Conservation (phyloP, 2,888 invertebrate genomes). For the Adelphocoris suturalis region DNA sequence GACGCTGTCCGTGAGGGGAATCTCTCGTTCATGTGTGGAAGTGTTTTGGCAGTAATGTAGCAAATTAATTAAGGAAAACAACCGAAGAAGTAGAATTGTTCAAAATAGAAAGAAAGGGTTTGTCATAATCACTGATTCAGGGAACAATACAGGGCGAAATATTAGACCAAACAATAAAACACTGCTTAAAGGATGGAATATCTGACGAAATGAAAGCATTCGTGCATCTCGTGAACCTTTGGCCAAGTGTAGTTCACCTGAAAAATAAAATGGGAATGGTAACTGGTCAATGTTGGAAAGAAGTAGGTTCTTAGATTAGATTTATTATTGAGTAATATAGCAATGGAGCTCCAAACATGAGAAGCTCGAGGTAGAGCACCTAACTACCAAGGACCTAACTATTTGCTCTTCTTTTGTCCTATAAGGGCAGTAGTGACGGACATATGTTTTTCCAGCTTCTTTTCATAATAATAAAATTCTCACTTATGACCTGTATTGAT, state of each 20-base stretch:
- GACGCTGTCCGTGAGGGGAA: no score
- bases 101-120: background rate
- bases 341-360: no score
- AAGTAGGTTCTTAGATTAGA: no score
- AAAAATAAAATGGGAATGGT: background rate
- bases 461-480: no score
- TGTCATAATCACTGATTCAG: background rate
- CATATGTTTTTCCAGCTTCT: no score
- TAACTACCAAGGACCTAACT: no score
- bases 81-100: no score
- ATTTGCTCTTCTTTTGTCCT: no score
- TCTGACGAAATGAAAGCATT: background rate
- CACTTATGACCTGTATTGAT: no score
- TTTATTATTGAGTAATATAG: no score
- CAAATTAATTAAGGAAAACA: background rate
- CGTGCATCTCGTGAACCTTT: background rate
- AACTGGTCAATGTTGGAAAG: background rate
- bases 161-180: background rate
- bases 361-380: no score
- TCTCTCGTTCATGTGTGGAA: background rate
- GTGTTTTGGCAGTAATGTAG: slow-evolving; percentile 8
- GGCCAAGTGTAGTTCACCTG: background rate
- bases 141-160: background rate
- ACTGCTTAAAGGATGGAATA: background rate
- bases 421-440: no score